phyloP scores from a whole-genome alignment of 2,888 invertebrate species.

The Cephonodes hylas region DNA sequence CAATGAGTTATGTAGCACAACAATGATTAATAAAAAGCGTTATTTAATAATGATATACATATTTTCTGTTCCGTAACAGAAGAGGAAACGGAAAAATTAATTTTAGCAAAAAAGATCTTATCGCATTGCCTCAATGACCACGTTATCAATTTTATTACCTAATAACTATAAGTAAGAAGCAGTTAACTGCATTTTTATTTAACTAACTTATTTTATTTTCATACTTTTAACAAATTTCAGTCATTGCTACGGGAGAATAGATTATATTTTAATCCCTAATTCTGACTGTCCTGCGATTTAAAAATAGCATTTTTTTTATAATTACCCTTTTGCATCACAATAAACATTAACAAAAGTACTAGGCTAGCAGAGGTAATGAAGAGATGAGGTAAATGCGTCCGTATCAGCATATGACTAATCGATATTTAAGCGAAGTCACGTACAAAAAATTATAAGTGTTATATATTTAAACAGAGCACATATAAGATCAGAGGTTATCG shows the following conservation, averaged over 20 bases:
- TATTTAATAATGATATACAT: not conserved
- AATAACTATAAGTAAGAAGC: not conserved
- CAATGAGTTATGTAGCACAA: not conserved
- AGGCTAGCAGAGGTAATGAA: too few species aligned
- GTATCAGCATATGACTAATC: not conserved
- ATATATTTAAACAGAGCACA: not conserved
- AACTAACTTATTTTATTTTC: not conserved
- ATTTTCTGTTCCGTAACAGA: not conserved
- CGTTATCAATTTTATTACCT: not conserved
- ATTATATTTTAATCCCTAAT: too few species aligned
- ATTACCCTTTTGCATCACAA: too few species aligned
- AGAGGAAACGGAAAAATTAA: not conserved
- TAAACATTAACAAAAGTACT: too few species aligned
- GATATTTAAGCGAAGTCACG: not conserved
- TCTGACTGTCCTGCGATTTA: too few species aligned
- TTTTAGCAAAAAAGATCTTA: not conserved
- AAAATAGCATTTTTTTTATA: too few species aligned
- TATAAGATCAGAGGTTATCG: constrained; percentile 9
- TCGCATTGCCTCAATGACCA: not conserved
- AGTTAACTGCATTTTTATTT: not conserved
- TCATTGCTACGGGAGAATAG: too few species aligned
- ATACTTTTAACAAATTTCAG: too few species aligned
- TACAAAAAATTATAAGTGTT: not conserved
- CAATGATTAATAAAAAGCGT: not conserved
- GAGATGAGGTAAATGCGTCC: not conserved